Evolutionary conservation across 1,140 invertebrate species (phyloP).

Genomic region (Drepana arcuata): DNA sequence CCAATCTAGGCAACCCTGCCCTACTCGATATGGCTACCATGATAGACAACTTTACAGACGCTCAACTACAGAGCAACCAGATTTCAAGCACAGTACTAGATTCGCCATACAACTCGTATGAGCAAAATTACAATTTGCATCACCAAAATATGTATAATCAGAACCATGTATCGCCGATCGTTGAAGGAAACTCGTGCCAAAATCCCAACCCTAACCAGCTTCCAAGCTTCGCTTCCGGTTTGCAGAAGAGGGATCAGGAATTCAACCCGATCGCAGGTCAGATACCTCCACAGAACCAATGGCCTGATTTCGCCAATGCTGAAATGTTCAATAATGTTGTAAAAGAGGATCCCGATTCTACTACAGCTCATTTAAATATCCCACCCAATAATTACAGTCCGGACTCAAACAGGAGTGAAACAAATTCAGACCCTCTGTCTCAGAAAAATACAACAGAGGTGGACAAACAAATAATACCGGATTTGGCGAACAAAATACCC

Average conservation of each 20-base stretch:
- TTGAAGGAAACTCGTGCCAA: conserved; percentile 44
- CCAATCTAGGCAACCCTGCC: conserved; percentile 72
- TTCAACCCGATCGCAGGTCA: conserved; percentile 29
- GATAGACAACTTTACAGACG: conserved; percentile 82
- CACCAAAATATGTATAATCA: conserved; percentile 63
- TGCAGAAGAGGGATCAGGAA: conserved; percentile 53
- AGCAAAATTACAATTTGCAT: conserved; percentile 65
- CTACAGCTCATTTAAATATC: conserved; percentile 70
- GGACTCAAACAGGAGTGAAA: conserved; percentile 59
- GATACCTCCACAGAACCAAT: conserved; percentile 61
- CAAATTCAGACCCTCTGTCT: conserved; percentile 35
- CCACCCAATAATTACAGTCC: conserved; percentile 66
- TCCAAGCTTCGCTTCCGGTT: conserved; percentile 48
- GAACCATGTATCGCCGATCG: conserved; percentile 37
- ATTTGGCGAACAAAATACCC: conserved; percentile 44
- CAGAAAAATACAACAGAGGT: conserved; percentile 35
- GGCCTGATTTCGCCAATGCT: conserved; percentile 67
- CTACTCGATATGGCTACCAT: conserved; percentile 80
- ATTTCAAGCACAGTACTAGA: conserved; percentile 86
- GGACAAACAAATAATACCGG: conserved; percentile 40
- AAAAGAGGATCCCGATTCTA: conserved; percentile 79
- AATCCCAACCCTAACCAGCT: conserved; percentile 47
- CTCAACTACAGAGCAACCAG: conserved; percentile 84
- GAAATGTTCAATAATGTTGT: conserved; percentile 67
- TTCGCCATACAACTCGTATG: conserved; percentile 75